phyloP scores from a whole-genome alignment of 2,797 vertebrate species.

The Aselliscus stoliczkanus region DNA sequence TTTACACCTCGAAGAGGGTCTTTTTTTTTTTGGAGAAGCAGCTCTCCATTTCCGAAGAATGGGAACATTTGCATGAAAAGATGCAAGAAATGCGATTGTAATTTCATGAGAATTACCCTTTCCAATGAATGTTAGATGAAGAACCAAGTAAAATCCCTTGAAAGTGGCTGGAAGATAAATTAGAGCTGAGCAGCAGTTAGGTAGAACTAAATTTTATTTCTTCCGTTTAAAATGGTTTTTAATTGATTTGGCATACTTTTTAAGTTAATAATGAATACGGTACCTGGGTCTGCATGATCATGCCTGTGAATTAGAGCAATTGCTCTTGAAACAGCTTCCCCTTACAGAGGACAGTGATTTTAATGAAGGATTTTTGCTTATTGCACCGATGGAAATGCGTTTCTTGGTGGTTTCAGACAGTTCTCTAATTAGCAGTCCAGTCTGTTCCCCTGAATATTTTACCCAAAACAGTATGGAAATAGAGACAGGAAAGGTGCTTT shows the following conservation, averaged over 20 bases:
- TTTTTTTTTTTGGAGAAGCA: conserved; percentile 62
- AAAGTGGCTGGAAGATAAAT: conserved; percentile 80
- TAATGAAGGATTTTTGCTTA: conserved; percentile 77
- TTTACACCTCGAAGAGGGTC: conserved; percentile 73
- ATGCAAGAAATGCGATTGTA: conserved; percentile 76
- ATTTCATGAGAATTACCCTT: conserved; percentile 81
- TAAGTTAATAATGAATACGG: conserved; percentile 79
- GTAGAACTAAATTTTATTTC: conserved; percentile 79
- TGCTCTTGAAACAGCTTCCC: conserved; percentile 69
- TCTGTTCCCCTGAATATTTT: conserved; percentile 63
- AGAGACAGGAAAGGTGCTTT: conserved; percentile 44
- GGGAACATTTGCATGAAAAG: conserved; percentile 80
- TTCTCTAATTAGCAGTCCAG: conserved; percentile 79
- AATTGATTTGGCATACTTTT: conserved; percentile 83
- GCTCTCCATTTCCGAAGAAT: conserved; percentile 73
- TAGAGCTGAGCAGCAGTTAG: conserved; percentile 71
- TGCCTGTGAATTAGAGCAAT: conserved; percentile 78
- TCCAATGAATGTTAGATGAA: conserved; percentile 82
- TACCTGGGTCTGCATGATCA: conserved; percentile 77
- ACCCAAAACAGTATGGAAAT: conserved; percentile 63
- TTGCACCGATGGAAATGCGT: conserved; percentile 73
- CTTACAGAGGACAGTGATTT: conserved; percentile 79
- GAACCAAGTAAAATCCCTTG: conserved; percentile 77
- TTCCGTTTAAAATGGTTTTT: conserved; percentile 83
- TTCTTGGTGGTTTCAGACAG: conserved; percentile 68